phyloP scores from a whole-genome alignment of 2,797 vertebrate genomes.

The Enteromius unitaeniatus region DNA sequence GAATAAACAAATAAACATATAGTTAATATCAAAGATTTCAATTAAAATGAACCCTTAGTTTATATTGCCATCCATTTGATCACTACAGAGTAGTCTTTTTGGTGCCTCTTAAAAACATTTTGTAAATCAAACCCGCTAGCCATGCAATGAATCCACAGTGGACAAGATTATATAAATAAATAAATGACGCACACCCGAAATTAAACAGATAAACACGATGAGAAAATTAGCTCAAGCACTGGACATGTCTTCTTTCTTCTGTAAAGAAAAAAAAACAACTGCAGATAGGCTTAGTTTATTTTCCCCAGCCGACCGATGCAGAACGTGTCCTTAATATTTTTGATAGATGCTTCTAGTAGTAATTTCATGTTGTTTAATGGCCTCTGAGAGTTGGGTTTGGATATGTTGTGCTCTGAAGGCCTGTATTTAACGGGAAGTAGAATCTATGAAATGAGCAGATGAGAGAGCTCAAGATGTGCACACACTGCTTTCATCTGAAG shows the following conservation, averaged over 20 bases:
- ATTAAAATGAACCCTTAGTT: not conserved
- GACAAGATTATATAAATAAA: conserved; percentile 11
- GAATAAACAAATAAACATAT: not conserved
- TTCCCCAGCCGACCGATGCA: not conserved
- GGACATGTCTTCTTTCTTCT: conserved; percentile 28
- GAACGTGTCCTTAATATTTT: not conserved
- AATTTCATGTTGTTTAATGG: conserved; percentile 17
- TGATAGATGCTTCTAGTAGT: not conserved
- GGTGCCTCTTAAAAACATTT: not conserved
- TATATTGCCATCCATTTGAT: not conserved
- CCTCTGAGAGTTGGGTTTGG: not conserved
- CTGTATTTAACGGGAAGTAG: not conserved
- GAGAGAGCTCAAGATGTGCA: not conserved
- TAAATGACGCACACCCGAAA: conserved; percentile 6
- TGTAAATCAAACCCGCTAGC: not conserved
- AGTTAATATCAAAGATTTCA: not conserved
- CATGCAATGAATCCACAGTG: not conserved
- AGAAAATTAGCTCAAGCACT: conserved; percentile 58
- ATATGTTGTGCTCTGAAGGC: not conserved
- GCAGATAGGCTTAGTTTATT: not conserved
- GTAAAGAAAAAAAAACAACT: conserved; percentile 48
- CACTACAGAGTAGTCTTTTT: not conserved
- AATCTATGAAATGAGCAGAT: conserved; percentile 30
- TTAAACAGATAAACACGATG: conserved; percentile 46
- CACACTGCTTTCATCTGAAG: conserved; percentile 49